phyloP scores from a whole-genome alignment of 2,888 invertebrate species.

The Napeogenes inachia region DNA sequence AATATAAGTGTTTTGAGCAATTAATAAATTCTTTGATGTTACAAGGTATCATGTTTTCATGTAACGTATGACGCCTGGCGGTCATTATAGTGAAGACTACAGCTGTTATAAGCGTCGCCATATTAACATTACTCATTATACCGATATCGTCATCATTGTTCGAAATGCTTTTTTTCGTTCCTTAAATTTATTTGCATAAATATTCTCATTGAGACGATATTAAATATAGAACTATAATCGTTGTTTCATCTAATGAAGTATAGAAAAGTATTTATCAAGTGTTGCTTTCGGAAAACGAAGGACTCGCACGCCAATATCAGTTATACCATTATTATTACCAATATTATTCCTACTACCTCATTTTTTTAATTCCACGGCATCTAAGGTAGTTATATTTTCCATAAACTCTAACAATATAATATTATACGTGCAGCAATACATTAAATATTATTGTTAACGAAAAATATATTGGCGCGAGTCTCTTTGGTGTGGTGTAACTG shows the following conservation, averaged over 20 bases:
- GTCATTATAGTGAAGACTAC: background rate
- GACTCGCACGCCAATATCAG: slow-evolving; percentile 17
- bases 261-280: slow-evolving; percentile 21
- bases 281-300: slow-evolving; percentile 22
- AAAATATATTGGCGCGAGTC: slow-evolving; percentile 51
- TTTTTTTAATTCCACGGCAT: background rate
- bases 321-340: too few species aligned
- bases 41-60: slow-evolving; percentile 53
- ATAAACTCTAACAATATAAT: background rate
- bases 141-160: background rate
- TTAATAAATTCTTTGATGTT: slow-evolving; percentile 58
- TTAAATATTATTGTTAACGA: too few species aligned
- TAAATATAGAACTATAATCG: slow-evolving; percentile 12
- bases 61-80: slow-evolving; percentile 33
- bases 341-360: slow-evolving; percentile 19
- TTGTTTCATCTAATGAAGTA: slow-evolving; percentile 21
- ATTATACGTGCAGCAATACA: too few species aligned
- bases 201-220: background rate
- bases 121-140: slow-evolving; percentile 2
- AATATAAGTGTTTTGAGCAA: slow-evolving; percentile 70
- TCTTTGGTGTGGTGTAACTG: slow-evolving; percentile 52
- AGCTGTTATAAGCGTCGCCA: background rate
- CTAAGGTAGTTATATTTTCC: background rate
- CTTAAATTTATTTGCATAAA: background rate
- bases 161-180: slow-evolving; percentile 1